Evolutionary conservation across 2,888 invertebrate species (phyloP), one percentile per base, ranked within the genome.

Genomic region (Carcina quercana): DNA sequence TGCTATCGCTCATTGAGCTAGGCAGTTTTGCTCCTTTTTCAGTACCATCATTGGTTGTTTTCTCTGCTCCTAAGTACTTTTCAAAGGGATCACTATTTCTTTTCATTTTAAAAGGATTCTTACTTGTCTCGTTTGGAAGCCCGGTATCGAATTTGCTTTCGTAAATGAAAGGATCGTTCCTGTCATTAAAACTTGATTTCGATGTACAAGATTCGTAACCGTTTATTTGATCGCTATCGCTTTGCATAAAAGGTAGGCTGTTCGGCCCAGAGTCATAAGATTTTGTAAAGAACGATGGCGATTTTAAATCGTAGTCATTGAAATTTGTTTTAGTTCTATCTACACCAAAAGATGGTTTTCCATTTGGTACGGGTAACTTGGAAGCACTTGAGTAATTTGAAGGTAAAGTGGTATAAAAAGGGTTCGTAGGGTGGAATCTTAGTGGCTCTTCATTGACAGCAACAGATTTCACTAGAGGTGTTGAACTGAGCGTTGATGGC

Each of bases 381-480:
- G 82, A 80, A 65, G 71, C 53, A 66, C 64, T 76, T 37, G 71
- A 62, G 49, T 71, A 63, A 58, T 72, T 79, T 32, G 71, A 64
- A 34, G 82, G 79, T 50, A 83, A 59, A 40, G 78, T 82, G 29
- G 80, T 76, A 56, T 80, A 83, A 63, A 83, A 83, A 30, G 83
- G 83, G 53, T 83, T 83, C 15, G 83, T 80, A 31, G 82, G 83
- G 47, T 83, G 82, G 49, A 82, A 73, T 55, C 59, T 68, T 25
- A 63, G 57, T 26, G 69, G 61, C 39, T 74, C 79, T 22, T 75
- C 75, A 14, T 50, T 50, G 25, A 56, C 43, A 13, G 58, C 50
- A 32, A 66, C 53, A 20, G 79, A 68, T 50, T 68, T 75, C 10
- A 75, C 69, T 15, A 73, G 60, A 22, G 70, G 54, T 13, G 70